Conservation (phyloP, 2,113 vertebrate species). For the Neodon shergylaensis region DNA sequence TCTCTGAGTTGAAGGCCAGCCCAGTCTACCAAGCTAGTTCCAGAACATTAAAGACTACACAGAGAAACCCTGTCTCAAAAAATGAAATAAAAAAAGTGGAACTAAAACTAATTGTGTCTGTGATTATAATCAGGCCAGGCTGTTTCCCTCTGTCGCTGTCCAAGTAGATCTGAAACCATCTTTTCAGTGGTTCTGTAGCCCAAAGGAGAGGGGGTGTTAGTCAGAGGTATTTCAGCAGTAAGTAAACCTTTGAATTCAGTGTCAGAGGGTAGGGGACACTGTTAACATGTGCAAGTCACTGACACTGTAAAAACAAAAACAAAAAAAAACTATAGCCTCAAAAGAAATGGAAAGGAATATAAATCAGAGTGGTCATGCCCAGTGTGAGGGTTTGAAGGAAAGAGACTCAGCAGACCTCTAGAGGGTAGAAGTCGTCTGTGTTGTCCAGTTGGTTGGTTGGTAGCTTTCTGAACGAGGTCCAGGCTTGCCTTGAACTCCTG, state of each 20-base stretch:
- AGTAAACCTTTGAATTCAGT: not conserved
- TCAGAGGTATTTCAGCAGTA: not conserved
- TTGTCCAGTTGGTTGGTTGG: not conserved
- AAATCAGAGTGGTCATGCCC: not conserved
- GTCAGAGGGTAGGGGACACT: not conserved
- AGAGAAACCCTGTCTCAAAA: not conserved
- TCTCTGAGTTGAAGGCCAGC: not conserved
- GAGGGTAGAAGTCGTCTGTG: not conserved
- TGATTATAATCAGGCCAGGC: not conserved
- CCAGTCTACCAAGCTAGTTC: not conserved
- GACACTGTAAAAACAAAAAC: not conserved
- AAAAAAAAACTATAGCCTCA: not conserved
- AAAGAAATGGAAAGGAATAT: not conserved
- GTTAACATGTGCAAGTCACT: not conserved
- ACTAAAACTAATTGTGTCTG: not conserved
- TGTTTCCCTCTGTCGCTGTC: not conserved
- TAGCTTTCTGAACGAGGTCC: not conserved
- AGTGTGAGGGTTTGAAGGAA: not conserved
- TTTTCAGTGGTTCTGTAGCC: not conserved
- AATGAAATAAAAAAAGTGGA: not conserved
- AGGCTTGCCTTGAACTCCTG: not conserved
- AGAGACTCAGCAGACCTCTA: not conserved
- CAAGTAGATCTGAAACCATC: constrained; percentile 16
- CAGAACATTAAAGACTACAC: not conserved
- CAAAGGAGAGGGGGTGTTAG: not conserved